Evolutionary conservation across 2,113 vertebrate species (phyloP).

Genomic region (Perognathus longimembris): DNA sequence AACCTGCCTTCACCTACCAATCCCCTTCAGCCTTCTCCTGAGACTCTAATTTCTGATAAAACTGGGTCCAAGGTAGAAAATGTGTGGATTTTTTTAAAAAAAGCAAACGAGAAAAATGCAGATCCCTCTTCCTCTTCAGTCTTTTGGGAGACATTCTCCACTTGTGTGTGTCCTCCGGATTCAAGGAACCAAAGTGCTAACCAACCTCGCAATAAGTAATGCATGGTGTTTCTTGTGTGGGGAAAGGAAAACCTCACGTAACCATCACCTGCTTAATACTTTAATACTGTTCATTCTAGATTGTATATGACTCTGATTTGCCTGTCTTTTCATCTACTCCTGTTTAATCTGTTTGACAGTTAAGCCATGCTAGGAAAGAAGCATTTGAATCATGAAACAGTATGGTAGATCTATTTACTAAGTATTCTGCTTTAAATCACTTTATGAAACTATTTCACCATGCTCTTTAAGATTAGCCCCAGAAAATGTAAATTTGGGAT

Average conservation of each 20-base stretch:
- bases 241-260: constrained; percentile 59
- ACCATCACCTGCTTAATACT: constrained; percentile 70
- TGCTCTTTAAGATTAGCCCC: constrained; percentile 77
- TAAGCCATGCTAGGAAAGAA: constrained; percentile 82
- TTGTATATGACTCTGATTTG: constrained; percentile 71
- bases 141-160: constrained; percentile 82
- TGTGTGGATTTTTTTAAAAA: constrained; percentile 67
- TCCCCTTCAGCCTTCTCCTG: constrained; percentile 89
- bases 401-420: constrained; percentile 78
- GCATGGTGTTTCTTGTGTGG: constrained; percentile 72
- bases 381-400: constrained; percentile 80
- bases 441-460: constrained; percentile 59
- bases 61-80: constrained; percentile 92
- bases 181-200: constrained; percentile 74
- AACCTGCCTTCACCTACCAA: constrained; percentile 86
- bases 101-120: constrained; percentile 66
- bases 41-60: constrained; percentile 92
- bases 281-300: constrained; percentile 71
- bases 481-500: constrained; percentile 65
- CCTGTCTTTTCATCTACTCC: constrained; percentile 74
- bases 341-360: constrained; percentile 81
- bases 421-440: constrained; percentile 62
- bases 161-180: constrained; percentile 77
- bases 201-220: constrained; percentile 78
- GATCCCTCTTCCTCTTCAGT: constrained; percentile 77